A percentile compares a stretch with the other conserved stretches of the same genome.
Conservation (phyloP, 2,797 vertebrate species). For the Coranthus polyacanthus region DNA sequence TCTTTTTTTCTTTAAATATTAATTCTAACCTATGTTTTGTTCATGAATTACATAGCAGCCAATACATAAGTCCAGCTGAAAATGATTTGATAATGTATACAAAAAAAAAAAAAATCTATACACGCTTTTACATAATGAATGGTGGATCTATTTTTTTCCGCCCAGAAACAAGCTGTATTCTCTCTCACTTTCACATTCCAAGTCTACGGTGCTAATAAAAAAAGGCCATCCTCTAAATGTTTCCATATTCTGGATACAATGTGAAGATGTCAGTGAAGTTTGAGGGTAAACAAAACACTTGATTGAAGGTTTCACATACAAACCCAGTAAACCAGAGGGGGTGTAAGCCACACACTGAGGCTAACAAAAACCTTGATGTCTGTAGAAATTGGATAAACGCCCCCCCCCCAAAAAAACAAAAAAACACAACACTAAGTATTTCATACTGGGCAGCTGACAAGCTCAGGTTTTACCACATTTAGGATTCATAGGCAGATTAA, state of each 20-base stretch:
- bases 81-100: slow-evolving; percentile 96
- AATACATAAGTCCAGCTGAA: slow-evolving; percentile 98
- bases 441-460: slow-evolving; percentile 70
- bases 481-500: slow-evolving; percentile 86
- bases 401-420: slow-evolving; percentile 19
- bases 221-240: slow-evolving; percentile 67
- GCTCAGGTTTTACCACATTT: slow-evolving; percentile 75
- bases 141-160: slow-evolving; percentile 88
- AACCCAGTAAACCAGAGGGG: slow-evolving; percentile 64
- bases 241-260: slow-evolving; percentile 71
- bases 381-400: slow-evolving; percentile 62
- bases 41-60: slow-evolving; percentile 99
- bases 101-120: slow-evolving; percentile 92
- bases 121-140: slow-evolving; percentile 96
- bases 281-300: slow-evolving; percentile 80
- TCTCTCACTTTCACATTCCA: slow-evolving; percentile 94
- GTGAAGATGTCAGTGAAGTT: slow-evolving; percentile 70
- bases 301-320: slow-evolving; percentile 66
- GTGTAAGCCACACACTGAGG: slow-evolving; percentile 54
- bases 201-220: slow-evolving; percentile 90
- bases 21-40: slow-evolving; percentile 99
- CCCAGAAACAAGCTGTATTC: slow-evolving; percentile 87
- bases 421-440: slow-evolving; percentile 58
- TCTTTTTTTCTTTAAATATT: slow-evolving; percentile 99
- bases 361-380: slow-evolving; percentile 61